These are phyloP conservation scores for Pelochelys cantorii DNA, from an alignment of 2,797 vertebrate genomes.

Conservation along the genomic window DNA sequence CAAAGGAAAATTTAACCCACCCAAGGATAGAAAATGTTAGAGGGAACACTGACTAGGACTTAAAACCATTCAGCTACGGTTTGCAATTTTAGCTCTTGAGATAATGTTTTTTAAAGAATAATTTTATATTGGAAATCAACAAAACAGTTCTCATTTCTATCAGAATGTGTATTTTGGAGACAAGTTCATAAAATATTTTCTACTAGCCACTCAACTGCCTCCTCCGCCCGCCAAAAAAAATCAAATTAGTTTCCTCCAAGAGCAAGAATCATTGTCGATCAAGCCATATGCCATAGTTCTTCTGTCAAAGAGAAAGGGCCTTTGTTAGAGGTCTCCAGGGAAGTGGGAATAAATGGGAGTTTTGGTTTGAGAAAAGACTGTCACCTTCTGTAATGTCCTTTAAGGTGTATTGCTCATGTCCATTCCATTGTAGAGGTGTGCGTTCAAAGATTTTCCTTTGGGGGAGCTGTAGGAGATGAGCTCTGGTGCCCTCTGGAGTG, in stretches of 20 bases:
- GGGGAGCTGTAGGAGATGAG: too few relatives aligned
- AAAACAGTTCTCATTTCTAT: background rate
- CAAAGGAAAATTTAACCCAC: too few relatives aligned
- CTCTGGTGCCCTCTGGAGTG: too few relatives aligned
- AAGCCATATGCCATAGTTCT: background rate
- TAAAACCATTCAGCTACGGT: background rate
- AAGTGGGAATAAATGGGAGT: background rate
- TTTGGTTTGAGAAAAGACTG: background rate
- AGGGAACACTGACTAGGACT: too few relatives aligned
- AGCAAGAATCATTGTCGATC: background rate
- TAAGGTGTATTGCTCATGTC: too few relatives aligned
- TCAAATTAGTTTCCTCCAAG: background rate
- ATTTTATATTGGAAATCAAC: background rate
- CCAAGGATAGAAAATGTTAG: too few relatives aligned
- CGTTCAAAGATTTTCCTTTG: too few relatives aligned
- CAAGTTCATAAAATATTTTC: background rate
- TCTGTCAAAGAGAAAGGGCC: background rate
- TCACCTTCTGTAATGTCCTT: too few relatives aligned
- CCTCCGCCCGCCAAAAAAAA: too few relatives aligned
- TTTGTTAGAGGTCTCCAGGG: background rate
- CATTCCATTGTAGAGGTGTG: too few relatives aligned
- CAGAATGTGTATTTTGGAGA: background rate
- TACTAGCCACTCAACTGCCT: background rate
- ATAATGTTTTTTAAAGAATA: background rate
- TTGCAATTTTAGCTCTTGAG: background rate